Conservation (phyloP, 2,113 vertebrate genomes). For the Stigmatopora argus region DNA sequence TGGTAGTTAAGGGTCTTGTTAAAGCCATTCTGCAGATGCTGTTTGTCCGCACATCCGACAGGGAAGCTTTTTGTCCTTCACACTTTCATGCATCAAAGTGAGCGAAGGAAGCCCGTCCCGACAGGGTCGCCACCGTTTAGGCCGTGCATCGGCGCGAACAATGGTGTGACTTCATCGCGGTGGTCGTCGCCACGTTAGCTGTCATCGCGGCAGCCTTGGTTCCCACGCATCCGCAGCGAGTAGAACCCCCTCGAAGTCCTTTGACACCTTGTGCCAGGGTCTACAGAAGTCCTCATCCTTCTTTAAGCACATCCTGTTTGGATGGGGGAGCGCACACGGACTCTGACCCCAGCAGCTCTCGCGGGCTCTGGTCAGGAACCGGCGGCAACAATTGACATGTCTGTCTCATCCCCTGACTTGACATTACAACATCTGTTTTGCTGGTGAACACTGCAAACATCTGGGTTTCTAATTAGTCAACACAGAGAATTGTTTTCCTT, state of each 20-base stretch:
- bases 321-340: constrained; percentile 28
- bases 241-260: constrained; percentile 32
- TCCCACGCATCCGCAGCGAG: constrained; percentile 58
- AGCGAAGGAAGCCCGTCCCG: constrained; percentile 37
- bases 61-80: constrained; percentile 37
- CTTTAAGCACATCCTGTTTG: constrained; percentile 67
- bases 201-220: constrained; percentile 63
- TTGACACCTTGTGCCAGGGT: constrained; percentile 51
- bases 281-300: constrained; percentile 54
- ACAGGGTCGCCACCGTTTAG: constrained; percentile 44
- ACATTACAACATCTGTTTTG: constrained; percentile 22
- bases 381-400: constrained; percentile 30
- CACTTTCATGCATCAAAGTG: constrained; percentile 61
- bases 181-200: constrained; percentile 38
- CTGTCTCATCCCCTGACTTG: constrained; percentile 11
- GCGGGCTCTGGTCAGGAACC: constrained; percentile 51
- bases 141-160: constrained; percentile 63
- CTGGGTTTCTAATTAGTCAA: constrained; percentile 9
- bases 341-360: constrained; percentile 56
- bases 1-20: background rate
- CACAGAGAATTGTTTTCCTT: background rate
- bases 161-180: constrained; percentile 60
- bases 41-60: constrained; percentile 18
- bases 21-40: constrained; percentile 7
- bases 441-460: background rate